Evolutionary conservation across 2,797 vertebrate species (phyloP).

Genomic region (Spondyliosoma cantharus): DNA sequence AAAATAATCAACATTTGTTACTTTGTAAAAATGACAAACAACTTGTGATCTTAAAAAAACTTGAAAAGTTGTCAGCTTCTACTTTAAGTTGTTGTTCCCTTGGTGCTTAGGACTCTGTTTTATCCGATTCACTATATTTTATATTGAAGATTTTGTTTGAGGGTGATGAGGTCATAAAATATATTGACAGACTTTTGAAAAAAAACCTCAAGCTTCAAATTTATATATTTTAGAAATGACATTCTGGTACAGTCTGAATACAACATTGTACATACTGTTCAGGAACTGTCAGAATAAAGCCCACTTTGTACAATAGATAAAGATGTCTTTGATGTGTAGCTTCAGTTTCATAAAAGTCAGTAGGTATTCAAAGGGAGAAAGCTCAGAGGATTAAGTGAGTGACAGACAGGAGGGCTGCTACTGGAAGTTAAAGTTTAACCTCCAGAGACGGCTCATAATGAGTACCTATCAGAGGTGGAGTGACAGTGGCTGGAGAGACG

Average conservation of each 20-base stretch:
- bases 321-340: conserved; percentile 23
- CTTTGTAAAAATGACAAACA: no score
- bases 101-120: no score
- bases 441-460: conserved; percentile 51
- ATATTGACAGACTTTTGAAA: no score
- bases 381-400: conserved; percentile 18
- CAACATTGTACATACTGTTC: background rate
- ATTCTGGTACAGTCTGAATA: background rate
- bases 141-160: no score
- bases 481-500: conserved; percentile 36
- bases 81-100: no score
- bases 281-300: conserved; percentile 18
- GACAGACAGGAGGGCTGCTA: conserved; percentile 15
- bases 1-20: no score
- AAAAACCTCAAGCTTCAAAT: no score
- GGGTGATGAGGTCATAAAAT: no score
- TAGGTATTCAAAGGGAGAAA: conserved; percentile 29
- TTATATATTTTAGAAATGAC: no score
- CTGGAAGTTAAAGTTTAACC: conserved; percentile 44
- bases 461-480: conserved; percentile 41
- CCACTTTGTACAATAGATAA: conserved; percentile 15
- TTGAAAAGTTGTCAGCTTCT: no score
- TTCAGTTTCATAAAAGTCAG: conserved; percentile 31
- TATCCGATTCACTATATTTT: no score
- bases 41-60: no score